Evolutionary conservation across 2,113 vertebrate genomes (phyloP).

Genomic region (Cynoglossus semilaevis): DNA sequence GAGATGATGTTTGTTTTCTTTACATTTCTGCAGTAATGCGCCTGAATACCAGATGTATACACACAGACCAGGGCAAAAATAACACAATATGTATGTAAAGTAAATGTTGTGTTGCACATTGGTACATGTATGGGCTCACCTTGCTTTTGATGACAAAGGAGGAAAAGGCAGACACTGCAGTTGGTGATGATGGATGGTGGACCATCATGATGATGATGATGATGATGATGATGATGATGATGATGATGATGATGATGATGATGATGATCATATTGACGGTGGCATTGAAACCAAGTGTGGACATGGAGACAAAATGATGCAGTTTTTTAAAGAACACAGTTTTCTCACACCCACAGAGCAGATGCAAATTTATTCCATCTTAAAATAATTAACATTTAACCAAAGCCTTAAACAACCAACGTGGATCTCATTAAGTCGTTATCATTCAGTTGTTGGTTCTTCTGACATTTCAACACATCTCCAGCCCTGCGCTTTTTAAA

Average conservation of each 20-base stretch:
- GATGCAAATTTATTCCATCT: constrained; percentile 30
- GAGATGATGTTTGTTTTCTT: constrained; percentile 8
- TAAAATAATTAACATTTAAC: constrained; percentile 21
- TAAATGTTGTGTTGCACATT: not conserved
- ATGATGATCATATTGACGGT: constrained; percentile 24
- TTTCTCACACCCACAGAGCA: constrained; percentile 15
- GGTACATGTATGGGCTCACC: constrained; percentile 48
- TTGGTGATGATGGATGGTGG: constrained; percentile 19
- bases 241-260: constrained; percentile 31
- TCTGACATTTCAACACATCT: constrained; percentile 20
- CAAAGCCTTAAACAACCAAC: not conserved
- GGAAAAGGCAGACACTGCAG: constrained; percentile 24
- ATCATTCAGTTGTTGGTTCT: constrained; percentile 6
- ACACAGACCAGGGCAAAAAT: not conserved
- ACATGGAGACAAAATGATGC: constrained; percentile 43
- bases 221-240: constrained; percentile 38
- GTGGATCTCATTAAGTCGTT: not conserved
- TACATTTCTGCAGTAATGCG: constrained; percentile 6
- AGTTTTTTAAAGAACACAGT: constrained; percentile 21
- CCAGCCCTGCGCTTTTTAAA: constrained; percentile 10
- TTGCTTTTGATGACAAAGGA: constrained; percentile 42
- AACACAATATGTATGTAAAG: not conserved
- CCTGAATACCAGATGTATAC: not conserved
- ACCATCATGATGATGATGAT: constrained; percentile 23
- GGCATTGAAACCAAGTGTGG: constrained; percentile 35